Evolutionary conservation across 2,888 invertebrate species (phyloP), one percentile per base, ranked within the genome.

Genomic region (Meta bourneti): DNA sequence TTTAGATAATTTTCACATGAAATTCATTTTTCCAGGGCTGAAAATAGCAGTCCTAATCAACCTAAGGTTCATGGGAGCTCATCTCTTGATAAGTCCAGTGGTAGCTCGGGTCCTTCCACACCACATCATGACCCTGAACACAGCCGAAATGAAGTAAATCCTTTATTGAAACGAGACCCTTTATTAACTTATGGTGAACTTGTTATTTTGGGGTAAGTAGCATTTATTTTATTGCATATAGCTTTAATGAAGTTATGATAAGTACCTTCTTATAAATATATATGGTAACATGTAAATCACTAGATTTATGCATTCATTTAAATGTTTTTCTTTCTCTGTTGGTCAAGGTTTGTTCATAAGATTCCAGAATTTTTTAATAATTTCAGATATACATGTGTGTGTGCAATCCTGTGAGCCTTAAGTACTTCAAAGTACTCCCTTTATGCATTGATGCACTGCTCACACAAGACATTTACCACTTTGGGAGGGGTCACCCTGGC

Each of bases 161-260:
- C 83, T 13, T 70, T 89, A 19, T 61, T 90, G 11, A 92, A 90
- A 13, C 87, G 80, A 51, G 93, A 91, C 51, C 93, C 91, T 34
- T 81, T 91, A 19, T 77, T 97, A 94, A 98, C 98, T 96, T 98
- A 98, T 96, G 98, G 98, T 94, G 98, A 98, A 96, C 96, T 98
- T 95, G 97, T 98, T 95, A 98, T 98, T 95, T 97, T 98, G 95
- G 98, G 99, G 97, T 98, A 95, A 96, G 97, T 96, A 88, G 79
- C 69, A 51, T 9, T 13, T 34, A 34, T 34, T 34, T 20, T 8
- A 20, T 74, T 11, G 8, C 19, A 70, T 8, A n/a, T 11, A 7
- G 16, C 70, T 11, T 70, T 0, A 6, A 70, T n/a, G 19, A 70
- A 6, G 70, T n/a, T n/a, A 70, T 0, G 7, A 8, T 70, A 70